Base-by-base conservation (phyloP, 53 echinoderm and acorn worm genomes). In the Stichopus horrens region DNA sequence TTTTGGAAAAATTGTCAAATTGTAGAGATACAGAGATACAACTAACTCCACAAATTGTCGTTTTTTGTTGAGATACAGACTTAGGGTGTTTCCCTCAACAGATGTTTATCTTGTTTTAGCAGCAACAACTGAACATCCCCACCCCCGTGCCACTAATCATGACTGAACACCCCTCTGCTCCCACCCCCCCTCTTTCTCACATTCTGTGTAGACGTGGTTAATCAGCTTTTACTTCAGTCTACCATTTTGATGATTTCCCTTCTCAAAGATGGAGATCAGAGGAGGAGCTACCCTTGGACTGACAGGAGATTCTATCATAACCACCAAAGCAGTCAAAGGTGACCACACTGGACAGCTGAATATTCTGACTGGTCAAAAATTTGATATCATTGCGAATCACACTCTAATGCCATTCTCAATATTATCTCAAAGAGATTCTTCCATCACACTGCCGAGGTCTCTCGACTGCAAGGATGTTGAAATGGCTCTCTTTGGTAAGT, bases 381-480 rank as follows among this genome's bases (percentile, higher is more conserved):
- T 96, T 13, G 58, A 91, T 8, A 71, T 91, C 21, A 88, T 74
- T 13, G 76, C 87, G 78, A 20, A 89, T 20, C 68, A 92, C 52
- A 92, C 88, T 57, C 73, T 96, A 73, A 54, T 96, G 82, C 92
- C 94, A 5, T 91, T 94, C 73, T 96, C 96, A 10, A 73, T 96
- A 9, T 67, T 96, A 55, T 91, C 89, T 2, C 91, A 90, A 23
- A 71, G 65, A 9, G 88, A 89, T 9, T 83, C 92, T 53, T 56
- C 83, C 16, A 89, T 92, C 13, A 94, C 92, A 5, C 76, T 96
- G 13, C 89, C 96, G 9, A 54, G 77, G 58, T 86, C 90, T 52
- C 87, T 96, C 54, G 96, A 96, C 58, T 96, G 96, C 86, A 94
- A 94, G 58, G 88, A 90, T 74, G 91, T 96, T n/a, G 96, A 92